Base-by-base conservation (phyloP, 1,140 invertebrate species). In the Melanaphis sacchari region DNA sequence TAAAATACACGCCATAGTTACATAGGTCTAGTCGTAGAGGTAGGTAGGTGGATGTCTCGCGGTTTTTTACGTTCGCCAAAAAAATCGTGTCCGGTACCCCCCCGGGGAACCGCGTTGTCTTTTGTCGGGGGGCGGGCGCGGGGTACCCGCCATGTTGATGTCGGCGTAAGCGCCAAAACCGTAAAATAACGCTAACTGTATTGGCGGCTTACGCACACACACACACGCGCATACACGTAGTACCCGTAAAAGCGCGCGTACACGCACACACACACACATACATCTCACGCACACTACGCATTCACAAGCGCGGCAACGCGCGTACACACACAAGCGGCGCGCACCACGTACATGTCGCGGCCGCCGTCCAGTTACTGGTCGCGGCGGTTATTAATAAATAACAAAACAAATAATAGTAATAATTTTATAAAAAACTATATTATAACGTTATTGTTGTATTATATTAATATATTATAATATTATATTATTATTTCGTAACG, bases 61-160 rank as follows among this genome's bases (percentile, higher is more conserved):
- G 31, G 31, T 46, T 84, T 41, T 89, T 26, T 11, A 22, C 88
- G 15, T 36, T 24, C 11, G 81, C 31, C 91, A 41, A 93, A 92
- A 41, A 22, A 49, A 49, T 22, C 38, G 31, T 38, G 76, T 85
- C 91, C 49, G n/a, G 36, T 21, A 31, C 46, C 91, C 91, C 91
- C 59, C 59, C 59, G 59, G 59, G n/a, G n/a, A 18, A 76, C 59
- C 59, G 59, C n/a, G 15, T n/a, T 2, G 59, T 76, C 31, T 3
- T 15, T 31, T n/a, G 11, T 49, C 46, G 59, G 26, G 15, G 59
- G 31, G 18, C 91, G 81, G 52, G 9, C 91, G 91, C 59, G 91
- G 91, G 91, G 11, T 31, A 84, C 91, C 81, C 91, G 91, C 91
- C 91, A 93, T 93, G 91, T 93, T 93, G 91, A 93, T 76, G 59